Evolutionary conservation across 2,888 invertebrate genomes (phyloP), one percentile per base, ranked within the genome.

Genomic region (Diarsia brunnea): DNA sequence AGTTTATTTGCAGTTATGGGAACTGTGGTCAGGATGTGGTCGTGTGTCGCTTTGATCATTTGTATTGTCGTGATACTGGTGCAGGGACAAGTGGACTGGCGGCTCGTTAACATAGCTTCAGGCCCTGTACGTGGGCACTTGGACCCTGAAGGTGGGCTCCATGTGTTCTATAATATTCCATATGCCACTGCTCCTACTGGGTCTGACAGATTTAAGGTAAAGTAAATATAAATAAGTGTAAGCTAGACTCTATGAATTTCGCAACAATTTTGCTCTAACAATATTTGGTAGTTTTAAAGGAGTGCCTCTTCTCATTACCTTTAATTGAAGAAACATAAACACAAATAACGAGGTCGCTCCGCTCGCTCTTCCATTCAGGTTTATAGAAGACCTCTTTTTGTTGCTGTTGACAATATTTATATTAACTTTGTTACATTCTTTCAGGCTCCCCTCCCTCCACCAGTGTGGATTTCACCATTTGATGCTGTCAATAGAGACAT

Each of bases 101-200:
- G 74, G 8, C 21, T 87, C 4, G 91, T 93, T n/a, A 74, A 87
- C 8, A 90, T 87, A 10, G 24, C 75, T 0, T 92, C 92, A 74
- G 94, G 93, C 0, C 87, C 85, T 0, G 91, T 94, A 51, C 86
- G 89, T 4, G 93, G 94, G 0, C 90, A 88, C 74, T 88, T 84
- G 51, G 89, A 90, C 12, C 82, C 87, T 0, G 81, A 80, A 4
- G 79, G 84, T 19, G 88, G 88, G 24, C 76, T 92, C 4, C 93
- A 86, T 65, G 81, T 83, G 0, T 94, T 93, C 75, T 89, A 92
- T 63, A 89, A 90, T 55, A 92, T 94, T 16, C 94, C 93, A 1
- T 94, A 94, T 58, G 94, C 94, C 0, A 92, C 91, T 14, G 91
- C 89, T 1, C 94, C 93, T 0, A 91, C 87, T 7, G 93, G 93